Base-by-base conservation (phyloP, 2,113 vertebrate genomes). In the Gulo gulo region DNA sequence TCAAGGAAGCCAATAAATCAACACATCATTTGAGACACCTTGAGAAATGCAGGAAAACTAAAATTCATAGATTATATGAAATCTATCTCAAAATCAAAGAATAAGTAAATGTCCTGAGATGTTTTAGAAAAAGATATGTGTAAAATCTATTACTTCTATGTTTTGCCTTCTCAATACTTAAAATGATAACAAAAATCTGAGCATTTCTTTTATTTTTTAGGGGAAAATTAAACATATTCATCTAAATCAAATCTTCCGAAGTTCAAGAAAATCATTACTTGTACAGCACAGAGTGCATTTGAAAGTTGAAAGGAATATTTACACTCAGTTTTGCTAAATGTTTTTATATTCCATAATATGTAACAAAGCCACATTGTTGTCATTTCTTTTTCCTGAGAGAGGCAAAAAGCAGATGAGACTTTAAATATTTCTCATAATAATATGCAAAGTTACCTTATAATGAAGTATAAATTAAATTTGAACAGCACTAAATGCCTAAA, bases 31-130 rank as follows among this genome's bases (percentile, higher is more conserved):
- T 84, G 21, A 89, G 55, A 87, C 55, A 50, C 2, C 94, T 0
- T 57, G 36, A 88, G 36, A 76, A 94, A 47, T 42, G 0, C 42
- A 73, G 39, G 39, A 91, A 18, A 85, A 24, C 11, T 79, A 73
- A 76, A 31, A 93, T 2, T 80, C 67, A 92, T 6, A 92, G 29
- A 79, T 57, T 59, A 87, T 24, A 63, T 79, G 23, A 67, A 94
- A 36, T 94, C n/a, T 78, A 82, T n/a, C 21, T 92, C 21, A 79
- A 96, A 95, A 71, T 89, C 57, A 97, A 88, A 4, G 29, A 91
- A 71, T 34, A 88, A 12, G 18, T 84, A 36, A 47, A 94, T 42
- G 31, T 73, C 50, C n/a, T 12, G 36, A 92, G 36, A 85, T 6
- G 24, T 55, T 91, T 93, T 67, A 80, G 34, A 97, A 93, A 93